Evolutionary conservation across 2,113 vertebrate genomes (phyloP).

Genomic region (Pterocles orientalis): DNA sequence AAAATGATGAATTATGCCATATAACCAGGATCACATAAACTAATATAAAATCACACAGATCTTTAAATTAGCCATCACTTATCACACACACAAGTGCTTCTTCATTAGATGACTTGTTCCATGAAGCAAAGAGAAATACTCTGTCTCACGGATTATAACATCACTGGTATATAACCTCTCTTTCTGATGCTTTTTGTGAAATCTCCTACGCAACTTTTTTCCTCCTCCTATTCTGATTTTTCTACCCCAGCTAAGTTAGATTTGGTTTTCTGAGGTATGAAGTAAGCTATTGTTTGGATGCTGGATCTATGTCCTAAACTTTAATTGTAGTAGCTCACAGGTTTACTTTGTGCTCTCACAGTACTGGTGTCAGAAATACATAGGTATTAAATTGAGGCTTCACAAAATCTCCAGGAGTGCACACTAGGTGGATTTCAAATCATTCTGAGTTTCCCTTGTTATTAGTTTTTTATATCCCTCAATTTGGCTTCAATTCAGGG

Average conservation of each 20-base stretch:
- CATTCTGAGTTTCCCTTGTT: not conserved
- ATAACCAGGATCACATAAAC: conserved; percentile 24
- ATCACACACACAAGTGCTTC: not conserved
- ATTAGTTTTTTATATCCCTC: not conserved
- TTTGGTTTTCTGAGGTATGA: not conserved
- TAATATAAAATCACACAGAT: not conserved
- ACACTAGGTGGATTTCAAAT: not conserved
- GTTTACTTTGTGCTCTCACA: not conserved
- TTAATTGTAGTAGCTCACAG: not conserved
- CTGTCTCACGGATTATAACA: not conserved
- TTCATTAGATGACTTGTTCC: not conserved
- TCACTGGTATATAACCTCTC: not conserved
- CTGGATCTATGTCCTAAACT: not conserved
- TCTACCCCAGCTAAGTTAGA: not conserved
- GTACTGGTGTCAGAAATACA: not conserved
- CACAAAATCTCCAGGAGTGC: not conserved
- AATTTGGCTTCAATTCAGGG: not conserved
- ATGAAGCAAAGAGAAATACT: not conserved
- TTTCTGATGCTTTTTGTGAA: not conserved
- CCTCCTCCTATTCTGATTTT: not conserved
- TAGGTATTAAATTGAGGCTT: not conserved
- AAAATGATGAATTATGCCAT: conserved; percentile 28
- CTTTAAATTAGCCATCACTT: not conserved
- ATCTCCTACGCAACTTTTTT: not conserved
- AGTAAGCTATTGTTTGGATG: not conserved